Percentiles rank a stretch among this genome's conserved stretches.
Conservation (phyloP, 1,140 invertebrate species). For the Halesus radiatus region DNA sequence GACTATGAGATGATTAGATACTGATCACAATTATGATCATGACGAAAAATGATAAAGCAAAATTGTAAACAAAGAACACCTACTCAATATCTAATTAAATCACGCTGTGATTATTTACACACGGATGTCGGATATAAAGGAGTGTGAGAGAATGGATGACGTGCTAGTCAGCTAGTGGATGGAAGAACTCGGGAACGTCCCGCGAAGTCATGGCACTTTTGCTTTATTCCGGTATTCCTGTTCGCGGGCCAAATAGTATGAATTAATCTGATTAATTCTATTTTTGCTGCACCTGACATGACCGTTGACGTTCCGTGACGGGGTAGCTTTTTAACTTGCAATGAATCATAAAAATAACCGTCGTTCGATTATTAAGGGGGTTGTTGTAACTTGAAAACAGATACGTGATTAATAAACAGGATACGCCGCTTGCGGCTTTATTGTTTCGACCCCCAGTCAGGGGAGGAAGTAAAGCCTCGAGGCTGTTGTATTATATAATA, state of each 20-base stretch:
- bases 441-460: constrained; percentile 9
- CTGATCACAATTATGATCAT: no score
- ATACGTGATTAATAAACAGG: constrained; percentile 41
- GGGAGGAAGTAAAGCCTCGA: neutral
- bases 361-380: constrained; percentile 20
- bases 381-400: constrained; percentile 4
- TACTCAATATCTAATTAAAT: no score
- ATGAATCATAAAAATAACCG: constrained; percentile 42
- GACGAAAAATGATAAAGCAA: no score
- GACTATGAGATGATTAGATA: no score
- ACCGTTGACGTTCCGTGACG: neutral
- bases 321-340: constrained; percentile 31
- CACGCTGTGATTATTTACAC: no score
- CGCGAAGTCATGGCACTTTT: no score
- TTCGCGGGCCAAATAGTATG: neutral
- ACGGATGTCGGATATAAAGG: no score
- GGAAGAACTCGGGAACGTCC: no score
- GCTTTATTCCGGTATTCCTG: no score
- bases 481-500: neutral
- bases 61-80: no score
- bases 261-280: neutral
- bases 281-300: constrained; percentile 4
- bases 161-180: no score
- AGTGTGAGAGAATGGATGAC: no score
- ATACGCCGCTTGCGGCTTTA: constrained; percentile 25